Conservation (phyloP, 2,888 invertebrate species). For the Leptinotarsa tumamoca region DNA sequence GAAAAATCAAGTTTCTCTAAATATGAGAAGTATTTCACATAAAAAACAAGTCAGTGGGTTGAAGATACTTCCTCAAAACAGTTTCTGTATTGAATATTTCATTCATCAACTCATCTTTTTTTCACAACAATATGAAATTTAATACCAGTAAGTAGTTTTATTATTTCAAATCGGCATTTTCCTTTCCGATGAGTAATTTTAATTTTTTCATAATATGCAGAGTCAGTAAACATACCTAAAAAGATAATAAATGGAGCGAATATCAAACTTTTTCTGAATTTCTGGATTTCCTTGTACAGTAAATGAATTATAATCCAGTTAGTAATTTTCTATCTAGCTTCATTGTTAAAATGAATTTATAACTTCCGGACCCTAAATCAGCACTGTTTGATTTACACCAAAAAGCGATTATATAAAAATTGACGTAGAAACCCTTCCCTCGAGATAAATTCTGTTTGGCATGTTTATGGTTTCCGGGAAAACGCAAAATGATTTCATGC, state of each 20-base stretch:
- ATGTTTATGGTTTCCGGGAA: slow-evolving; percentile 64
- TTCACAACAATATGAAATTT: too few species aligned
- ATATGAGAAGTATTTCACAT: too few species aligned
- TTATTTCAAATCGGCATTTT: too few species aligned
- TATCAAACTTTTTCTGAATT: neutral
- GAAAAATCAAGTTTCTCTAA: too few species aligned
- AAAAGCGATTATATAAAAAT: slow-evolving; percentile 58
- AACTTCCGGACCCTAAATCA: slow-evolving; percentile 50
- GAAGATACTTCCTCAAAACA: too few species aligned
- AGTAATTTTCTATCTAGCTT: slow-evolving; percentile 15
- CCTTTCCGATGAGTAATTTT: too few species aligned
- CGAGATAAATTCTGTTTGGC: slow-evolving; percentile 61
- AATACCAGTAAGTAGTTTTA: too few species aligned
- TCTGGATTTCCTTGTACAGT: neutral
- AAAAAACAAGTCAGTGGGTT: too few species aligned
- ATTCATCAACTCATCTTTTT: too few species aligned
- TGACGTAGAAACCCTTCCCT: slow-evolving; percentile 60
- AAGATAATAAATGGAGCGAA: neutral
- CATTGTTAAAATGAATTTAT: slow-evolving; percentile 39
- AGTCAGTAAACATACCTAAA: too few species aligned
- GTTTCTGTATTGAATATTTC: too few species aligned
- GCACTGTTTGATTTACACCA: slow-evolving; percentile 58
- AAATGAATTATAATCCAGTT: slow-evolving; percentile 6
- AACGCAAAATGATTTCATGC: slow-evolving; percentile 58
- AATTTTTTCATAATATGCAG: too few species aligned